Conservation (phyloP, 2,113 vertebrate genomes). For the Rhegmatorhina hoffmannsi region DNA sequence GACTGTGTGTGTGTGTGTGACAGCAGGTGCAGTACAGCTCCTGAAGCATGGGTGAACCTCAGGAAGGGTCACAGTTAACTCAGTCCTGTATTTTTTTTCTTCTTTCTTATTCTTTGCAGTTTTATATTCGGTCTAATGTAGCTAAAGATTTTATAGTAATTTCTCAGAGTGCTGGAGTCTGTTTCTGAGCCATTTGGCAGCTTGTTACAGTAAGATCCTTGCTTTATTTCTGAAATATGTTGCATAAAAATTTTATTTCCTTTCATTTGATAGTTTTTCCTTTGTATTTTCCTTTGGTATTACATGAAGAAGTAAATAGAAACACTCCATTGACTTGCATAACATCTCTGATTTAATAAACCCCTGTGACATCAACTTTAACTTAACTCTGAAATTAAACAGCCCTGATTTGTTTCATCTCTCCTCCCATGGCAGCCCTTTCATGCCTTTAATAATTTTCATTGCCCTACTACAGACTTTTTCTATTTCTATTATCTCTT, state of each 20-base stretch:
- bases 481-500: not conserved
- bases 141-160: not conserved
- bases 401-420: not conserved
- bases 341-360: not conserved
- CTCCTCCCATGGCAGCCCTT: not conserved
- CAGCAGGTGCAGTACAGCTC: not conserved
- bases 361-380: not conserved
- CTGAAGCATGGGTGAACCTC: not conserved
- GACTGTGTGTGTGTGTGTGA: not conserved
- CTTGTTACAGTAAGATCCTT: not conserved
- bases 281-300: not conserved
- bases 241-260: not conserved
- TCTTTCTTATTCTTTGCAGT: not conserved
- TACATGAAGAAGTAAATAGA: not conserved
- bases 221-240: not conserved
- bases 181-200: not conserved
- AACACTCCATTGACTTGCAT: not conserved
- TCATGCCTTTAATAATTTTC: not conserved
- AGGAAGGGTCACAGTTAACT: not conserved
- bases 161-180: not conserved
- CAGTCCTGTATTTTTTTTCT: not conserved
- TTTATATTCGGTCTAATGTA: not conserved
- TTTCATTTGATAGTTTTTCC: not conserved
- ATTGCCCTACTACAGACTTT: not conserved
- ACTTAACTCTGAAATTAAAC: constrained; percentile 15